Evolutionary conservation across 92 coral and sea anemone species (phyloP).

Genomic region (Paramuricea clavata): DNA sequence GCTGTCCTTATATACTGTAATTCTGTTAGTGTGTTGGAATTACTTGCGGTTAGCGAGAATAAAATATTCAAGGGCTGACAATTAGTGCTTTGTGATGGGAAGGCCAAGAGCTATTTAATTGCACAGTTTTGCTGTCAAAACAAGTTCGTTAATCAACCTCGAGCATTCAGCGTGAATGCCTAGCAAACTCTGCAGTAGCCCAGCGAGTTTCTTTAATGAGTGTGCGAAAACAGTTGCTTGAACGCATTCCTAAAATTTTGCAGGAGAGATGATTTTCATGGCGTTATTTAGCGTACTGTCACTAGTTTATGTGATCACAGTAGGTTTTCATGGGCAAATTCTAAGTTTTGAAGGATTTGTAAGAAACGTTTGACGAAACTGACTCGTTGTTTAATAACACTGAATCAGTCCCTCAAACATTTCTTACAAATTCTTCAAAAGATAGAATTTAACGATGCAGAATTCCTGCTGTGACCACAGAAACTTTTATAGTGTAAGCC

Average conservation of each 20-base stretch:
- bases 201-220: conserved; percentile 9
- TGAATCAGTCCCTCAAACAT: no score
- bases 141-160: conserved; percentile 15
- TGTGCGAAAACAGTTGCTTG: background rate
- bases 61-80: conserved; percentile 26
- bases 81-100: conserved; percentile 42
- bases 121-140: conserved; percentile 32
- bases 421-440: no score
- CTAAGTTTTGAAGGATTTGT: no score
- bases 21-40: conserved; percentile 27
- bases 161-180: background rate
- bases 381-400: no score
- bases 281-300: no score
- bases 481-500: no score
- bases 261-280: no score
- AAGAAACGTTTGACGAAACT: no score
- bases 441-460: no score
- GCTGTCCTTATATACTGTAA: conserved; percentile 16
- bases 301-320: no score
- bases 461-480: no score
- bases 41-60: background rate
- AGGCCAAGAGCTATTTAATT: conserved; percentile 37
- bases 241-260: background rate
- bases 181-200: background rate
- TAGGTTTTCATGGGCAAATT: no score